phyloP scores from a whole-genome alignment of 2,113 vertebrate genomes.

The Sphyrna mokarran region DNA sequence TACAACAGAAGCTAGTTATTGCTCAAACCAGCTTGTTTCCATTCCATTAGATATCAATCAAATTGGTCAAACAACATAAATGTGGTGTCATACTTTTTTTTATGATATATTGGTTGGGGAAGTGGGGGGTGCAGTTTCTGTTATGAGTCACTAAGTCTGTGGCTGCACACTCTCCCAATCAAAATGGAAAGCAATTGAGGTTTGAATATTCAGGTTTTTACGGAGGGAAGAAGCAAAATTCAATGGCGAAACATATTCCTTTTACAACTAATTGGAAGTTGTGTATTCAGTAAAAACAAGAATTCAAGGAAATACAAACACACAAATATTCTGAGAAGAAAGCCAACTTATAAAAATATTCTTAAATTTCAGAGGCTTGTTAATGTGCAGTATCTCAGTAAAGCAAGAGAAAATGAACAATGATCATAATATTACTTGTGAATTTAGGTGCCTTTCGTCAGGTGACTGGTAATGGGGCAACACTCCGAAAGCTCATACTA shows the following conservation, averaged over 20 bases:
- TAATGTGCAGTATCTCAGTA: background rate
- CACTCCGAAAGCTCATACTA: no score
- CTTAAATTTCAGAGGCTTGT: background rate
- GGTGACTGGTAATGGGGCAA: no score
- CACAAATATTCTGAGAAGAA: background rate
- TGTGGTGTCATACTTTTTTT: background rate
- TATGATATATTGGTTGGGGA: background rate
- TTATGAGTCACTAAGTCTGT: background rate
- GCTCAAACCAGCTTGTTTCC: background rate
- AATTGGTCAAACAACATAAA: background rate
- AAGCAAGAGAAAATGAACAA: background rate
- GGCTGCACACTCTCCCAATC: background rate
- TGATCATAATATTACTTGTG: background rate
- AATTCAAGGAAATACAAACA: background rate
- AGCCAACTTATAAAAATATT: background rate
- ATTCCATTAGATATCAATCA: background rate
- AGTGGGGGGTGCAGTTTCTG: background rate
- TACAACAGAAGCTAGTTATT: background rate
- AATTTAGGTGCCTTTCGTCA: background rate
- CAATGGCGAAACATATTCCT: background rate
- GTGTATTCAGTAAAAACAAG: background rate
- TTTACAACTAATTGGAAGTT: background rate
- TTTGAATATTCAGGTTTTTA: background rate
- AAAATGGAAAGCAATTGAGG: background rate
- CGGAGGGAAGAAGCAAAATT: background rate